Evolutionary conservation across 2,797 vertebrate species (phyloP).

Genomic region (Rallus crepitans): DNA sequence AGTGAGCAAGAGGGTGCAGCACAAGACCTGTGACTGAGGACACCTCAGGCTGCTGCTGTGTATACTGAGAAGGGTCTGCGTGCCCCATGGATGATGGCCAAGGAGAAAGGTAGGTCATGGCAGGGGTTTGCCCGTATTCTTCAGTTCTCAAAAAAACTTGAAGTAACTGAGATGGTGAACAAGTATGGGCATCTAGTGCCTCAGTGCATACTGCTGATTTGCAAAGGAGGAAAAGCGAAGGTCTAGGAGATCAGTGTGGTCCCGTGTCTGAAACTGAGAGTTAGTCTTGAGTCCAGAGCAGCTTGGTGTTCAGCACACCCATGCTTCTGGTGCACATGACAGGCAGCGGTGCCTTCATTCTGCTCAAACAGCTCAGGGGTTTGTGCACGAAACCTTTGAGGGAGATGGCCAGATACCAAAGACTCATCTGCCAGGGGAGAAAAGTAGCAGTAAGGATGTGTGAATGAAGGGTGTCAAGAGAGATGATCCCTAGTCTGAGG

Average conservation of each 20-base stretch:
- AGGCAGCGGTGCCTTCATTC: neutral
- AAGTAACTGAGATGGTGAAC: neutral
- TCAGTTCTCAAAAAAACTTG: neutral
- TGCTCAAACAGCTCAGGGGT: neutral
- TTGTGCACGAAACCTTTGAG: neutral
- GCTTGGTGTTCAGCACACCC: neutral
- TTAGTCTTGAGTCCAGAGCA: neutral
- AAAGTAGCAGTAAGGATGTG: neutral
- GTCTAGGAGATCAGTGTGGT: neutral
- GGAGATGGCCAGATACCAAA: neutral
- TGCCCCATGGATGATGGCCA: neutral
- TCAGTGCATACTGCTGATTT: neutral
- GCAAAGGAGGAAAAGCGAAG: neutral
- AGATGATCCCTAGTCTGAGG: neutral
- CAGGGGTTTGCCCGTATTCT: neutral
- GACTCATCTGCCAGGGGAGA: neutral
- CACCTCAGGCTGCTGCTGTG: neutral
- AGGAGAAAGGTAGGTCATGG: neutral
- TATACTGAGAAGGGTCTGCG: neutral
- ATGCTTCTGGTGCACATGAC: rapidly evolving
- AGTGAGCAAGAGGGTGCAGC: neutral
- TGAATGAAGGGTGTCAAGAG: neutral
- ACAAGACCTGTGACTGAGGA: neutral
- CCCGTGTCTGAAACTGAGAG: neutral
- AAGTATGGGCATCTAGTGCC: neutral